These are phyloP conservation scores for Electrona antarctica DNA, from an alignment of 2,113 vertebrate species.

Conservation along the genomic window DNA sequence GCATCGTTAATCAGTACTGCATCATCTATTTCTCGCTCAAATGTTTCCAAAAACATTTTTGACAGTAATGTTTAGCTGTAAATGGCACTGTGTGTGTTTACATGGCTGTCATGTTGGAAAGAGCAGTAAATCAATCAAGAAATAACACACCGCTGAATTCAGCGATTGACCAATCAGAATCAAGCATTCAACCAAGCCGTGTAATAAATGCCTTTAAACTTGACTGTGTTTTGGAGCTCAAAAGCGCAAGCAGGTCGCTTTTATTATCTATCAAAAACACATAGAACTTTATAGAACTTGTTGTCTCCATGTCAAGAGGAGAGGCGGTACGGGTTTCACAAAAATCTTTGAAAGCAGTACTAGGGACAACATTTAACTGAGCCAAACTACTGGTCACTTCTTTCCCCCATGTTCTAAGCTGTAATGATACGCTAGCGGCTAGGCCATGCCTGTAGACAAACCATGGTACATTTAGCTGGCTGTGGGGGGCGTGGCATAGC, in stretches of 20 bases:
- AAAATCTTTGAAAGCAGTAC: conserved; percentile 35
- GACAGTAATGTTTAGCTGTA: no score
- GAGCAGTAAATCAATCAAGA: no score
- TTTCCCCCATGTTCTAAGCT: conserved; percentile 55
- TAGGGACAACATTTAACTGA: conserved; percentile 50
- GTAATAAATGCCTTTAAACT: no score
- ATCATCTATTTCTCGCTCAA: no score
- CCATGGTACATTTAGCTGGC: conserved; percentile 53
- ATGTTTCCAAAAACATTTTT: no score
- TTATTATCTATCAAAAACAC: background rate
- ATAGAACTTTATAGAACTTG: background rate
- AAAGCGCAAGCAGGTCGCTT: background rate
- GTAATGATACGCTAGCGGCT: conserved; percentile 60
- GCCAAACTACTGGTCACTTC: conserved; percentile 61
- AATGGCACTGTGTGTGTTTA: no score
- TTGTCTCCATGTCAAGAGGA: conserved; percentile 13
- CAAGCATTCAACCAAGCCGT: no score
- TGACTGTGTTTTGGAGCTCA: no score
- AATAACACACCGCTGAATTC: no score
- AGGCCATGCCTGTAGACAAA: conserved; percentile 37
- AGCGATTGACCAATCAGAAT: no score
- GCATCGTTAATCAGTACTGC: no score
- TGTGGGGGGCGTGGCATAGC: conserved; percentile 22
- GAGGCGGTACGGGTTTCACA: conserved; percentile 21
- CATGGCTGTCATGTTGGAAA: no score